Conservation (phyloP, 1,140 invertebrate genomes). For the Drosophila tropicalis region DNA sequence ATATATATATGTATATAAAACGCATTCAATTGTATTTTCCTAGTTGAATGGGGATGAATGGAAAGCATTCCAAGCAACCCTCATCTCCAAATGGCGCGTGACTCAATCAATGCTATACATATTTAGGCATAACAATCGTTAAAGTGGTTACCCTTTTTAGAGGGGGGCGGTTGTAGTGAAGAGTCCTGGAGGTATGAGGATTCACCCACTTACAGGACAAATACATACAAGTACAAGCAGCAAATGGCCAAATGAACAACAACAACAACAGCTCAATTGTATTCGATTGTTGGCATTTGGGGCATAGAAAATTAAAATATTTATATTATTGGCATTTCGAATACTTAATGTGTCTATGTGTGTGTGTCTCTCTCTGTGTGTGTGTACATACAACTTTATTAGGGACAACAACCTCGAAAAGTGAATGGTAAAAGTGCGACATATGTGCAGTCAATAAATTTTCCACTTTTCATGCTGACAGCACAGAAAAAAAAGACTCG, state of each 20-base stretch:
- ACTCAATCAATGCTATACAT: conserved; percentile 66
- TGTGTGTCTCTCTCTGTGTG: background rate
- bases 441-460: conserved; percentile 80
- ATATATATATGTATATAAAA: too few species aligned
- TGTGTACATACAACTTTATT: background rate
- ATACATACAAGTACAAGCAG: conserved; percentile 5
- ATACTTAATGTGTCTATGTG: conserved; percentile 34
- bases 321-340: conserved; percentile 27
- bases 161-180: background rate
- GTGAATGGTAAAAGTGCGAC: conserved; percentile 67
- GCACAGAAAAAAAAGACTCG: conserved; percentile 47
- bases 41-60: background rate
- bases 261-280: conserved; percentile 58
- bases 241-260: conserved; percentile 55
- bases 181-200: conserved; percentile 30
- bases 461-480: conserved; percentile 77
- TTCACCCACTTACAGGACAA: conserved; percentile 33
- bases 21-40: too few species aligned
- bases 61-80: background rate
- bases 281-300: conserved; percentile 58
- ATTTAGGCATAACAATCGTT: conserved; percentile 61
- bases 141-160: conserved; percentile 15
- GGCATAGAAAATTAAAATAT: conserved; percentile 77
- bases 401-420: conserved; percentile 28
- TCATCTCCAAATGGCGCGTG: conserved; percentile 47